A percentile compares a stretch with the other conserved stretches of the same genome.
Evolutionary conservation across 1,140 invertebrate species (phyloP).

Genomic region (Varroa destructor): DNA sequence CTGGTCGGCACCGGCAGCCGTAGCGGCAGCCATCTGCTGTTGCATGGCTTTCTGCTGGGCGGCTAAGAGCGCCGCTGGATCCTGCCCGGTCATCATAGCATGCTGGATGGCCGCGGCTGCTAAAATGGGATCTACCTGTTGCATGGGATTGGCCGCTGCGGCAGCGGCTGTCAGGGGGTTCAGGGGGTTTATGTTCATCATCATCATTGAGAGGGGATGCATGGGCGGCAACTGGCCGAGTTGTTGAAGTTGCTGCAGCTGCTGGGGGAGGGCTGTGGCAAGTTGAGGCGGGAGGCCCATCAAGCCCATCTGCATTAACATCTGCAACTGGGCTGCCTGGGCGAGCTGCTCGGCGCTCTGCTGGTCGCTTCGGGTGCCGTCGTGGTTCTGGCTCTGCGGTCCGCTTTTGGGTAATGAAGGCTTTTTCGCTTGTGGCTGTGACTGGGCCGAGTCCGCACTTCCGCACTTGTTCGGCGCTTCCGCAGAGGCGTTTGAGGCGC

Average conservation of each 20-base stretch:
- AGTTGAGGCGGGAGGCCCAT: constrained; percentile 25
- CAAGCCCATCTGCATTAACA: constrained; percentile 26
- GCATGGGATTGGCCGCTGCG: constrained; percentile 1
- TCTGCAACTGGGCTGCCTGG: constrained; percentile 18
- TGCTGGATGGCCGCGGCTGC: constrained; percentile 18
- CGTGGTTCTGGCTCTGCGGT: constrained; percentile 25
- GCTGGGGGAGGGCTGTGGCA: constrained; percentile 30
- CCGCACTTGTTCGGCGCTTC: constrained; percentile 28
- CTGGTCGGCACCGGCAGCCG: constrained; percentile 30
- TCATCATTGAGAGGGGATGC: constrained; percentile 32
- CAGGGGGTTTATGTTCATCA: constrained; percentile 27
- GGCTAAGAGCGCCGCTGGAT: constrained; percentile 15
- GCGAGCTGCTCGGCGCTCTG: constrained; percentile 24
- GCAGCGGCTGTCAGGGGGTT: constrained; percentile 5
- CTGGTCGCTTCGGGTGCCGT: constrained; percentile 22
- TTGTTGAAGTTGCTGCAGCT: constrained; percentile 30
- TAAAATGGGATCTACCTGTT: constrained; percentile 1
- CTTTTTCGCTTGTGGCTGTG: constrained; percentile 29
- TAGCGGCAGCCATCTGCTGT: constrained; percentile 30
- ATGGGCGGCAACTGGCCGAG: constrained; percentile 28
- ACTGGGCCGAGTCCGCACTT: constrained; percentile 28
- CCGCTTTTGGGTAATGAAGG: constrained; percentile 29
- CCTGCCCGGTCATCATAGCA: constrained; percentile 22
- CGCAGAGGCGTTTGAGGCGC: constrained; percentile 27
- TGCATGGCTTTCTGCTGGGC: constrained; percentile 27